Evolutionary conservation across 2,888 invertebrate genomes (phyloP).

Genomic region (Apodemia zela): DNA sequence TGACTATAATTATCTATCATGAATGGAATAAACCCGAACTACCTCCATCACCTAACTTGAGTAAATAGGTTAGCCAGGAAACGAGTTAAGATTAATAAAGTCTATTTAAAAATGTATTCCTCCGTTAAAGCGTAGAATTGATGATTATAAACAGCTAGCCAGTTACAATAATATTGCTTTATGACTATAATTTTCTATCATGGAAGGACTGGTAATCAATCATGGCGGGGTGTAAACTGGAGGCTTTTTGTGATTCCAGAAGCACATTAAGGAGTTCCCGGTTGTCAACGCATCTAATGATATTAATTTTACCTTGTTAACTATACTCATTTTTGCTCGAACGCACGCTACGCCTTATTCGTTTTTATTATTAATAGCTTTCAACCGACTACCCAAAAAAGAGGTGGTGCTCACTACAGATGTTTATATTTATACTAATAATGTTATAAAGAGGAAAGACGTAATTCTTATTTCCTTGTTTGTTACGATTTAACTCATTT

Average conservation of each 20-base stretch:
- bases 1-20: too few relatives aligned
- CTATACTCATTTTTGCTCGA: conserved; percentile 3
- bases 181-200: conserved; percentile 10
- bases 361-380: conserved; percentile 6
- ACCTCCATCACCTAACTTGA: too few relatives aligned
- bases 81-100: too few relatives aligned
- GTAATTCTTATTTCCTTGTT: too few relatives aligned
- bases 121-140: background rate
- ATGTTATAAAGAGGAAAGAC: too few relatives aligned
- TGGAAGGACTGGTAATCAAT: background rate
- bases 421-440: background rate
- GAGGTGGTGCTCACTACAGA: background rate
- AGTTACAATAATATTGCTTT: background rate
- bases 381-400: background rate
- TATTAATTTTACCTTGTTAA: conserved; percentile 12
- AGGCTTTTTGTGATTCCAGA: background rate
- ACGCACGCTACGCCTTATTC: conserved; percentile 8
- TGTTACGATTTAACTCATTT: too few relatives aligned
- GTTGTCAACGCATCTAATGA: conserved; percentile 10
- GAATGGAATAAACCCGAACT: too few relatives aligned
- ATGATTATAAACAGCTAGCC: background rate
- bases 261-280: conserved; percentile 13
- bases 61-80: too few relatives aligned
- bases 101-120: background rate
- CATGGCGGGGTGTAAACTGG: background rate